These are phyloP conservation scores for Budorcas taxicolor DNA, from an alignment of 2,113 vertebrate species.

Conservation along the genomic window DNA sequence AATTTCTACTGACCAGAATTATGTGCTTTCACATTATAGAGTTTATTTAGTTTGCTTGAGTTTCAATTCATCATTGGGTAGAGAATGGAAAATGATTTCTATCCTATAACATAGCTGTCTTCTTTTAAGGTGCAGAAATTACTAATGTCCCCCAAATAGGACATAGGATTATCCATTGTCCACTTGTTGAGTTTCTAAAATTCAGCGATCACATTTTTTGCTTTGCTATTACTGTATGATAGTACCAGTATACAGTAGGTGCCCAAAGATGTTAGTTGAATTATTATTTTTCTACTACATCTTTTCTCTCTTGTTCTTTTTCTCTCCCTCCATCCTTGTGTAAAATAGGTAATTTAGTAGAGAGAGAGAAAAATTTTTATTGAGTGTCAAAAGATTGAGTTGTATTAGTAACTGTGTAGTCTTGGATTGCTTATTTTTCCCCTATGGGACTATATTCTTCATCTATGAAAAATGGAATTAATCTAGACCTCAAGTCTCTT, in stretches of 20 bases:
- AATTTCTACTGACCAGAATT: background rate
- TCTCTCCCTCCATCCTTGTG: background rate
- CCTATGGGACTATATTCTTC: background rate
- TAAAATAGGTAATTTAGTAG: background rate
- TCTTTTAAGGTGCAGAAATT: background rate
- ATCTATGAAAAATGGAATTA: background rate
- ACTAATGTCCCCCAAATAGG: background rate
- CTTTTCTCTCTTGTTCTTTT: background rate
- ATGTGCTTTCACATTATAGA: background rate
- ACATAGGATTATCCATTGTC: background rate
- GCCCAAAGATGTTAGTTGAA: background rate
- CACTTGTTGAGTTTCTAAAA: background rate
- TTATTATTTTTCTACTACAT: background rate
- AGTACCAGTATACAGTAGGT: background rate
- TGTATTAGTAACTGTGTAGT: background rate
- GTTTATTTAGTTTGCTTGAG: background rate
- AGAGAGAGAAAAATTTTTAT: background rate
- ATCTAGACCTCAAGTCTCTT: background rate
- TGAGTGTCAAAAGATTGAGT: background rate
- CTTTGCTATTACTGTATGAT: background rate
- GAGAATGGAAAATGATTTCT: background rate
- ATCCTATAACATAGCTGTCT: background rate
- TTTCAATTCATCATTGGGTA: background rate
- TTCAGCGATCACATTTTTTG: background rate
- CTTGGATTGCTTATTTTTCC: background rate